Evolutionary conservation across 2,113 vertebrate genomes (phyloP), one percentile per base, ranked within the genome.

Genomic region (Puffinus mauretanicus): DNA sequence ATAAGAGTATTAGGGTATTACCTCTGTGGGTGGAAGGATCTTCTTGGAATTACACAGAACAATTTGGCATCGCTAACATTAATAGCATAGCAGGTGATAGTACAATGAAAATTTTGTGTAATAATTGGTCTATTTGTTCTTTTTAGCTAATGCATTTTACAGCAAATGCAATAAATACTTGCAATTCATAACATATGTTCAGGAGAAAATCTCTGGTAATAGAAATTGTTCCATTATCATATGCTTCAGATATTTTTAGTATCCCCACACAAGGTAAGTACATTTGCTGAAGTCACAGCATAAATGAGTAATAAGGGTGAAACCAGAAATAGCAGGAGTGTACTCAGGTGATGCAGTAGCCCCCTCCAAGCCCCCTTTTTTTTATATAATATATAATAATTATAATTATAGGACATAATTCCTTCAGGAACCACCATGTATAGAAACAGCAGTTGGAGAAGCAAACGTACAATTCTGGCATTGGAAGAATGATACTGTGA

Each of bases 181-280:
- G 21, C 12, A 61, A 27, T 93, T 87, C 67, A 24, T 58, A 77
- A 87, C 70, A 47, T 26, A 49, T 16, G 13, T 65, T 73, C 40
- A 54, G 61, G 76, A 75, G 55, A 76, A 85, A 64, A 57, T 38
- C 5, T 93, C 82, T 92, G 51, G 13, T 71, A 66, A 62, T 44
- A 79, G 76, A 75, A 94, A 40, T 34, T 27, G n/a, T 66, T 89
- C 66, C 29, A 15, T 86, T 93, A 69, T 88, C 34, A 47, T 67
- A 62, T 67, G 60, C 80, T 83, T 72, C 69, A 82, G 83, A 38
- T 91, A 65, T 65, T 93, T 93, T 89, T 94, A 71, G 54, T 89
- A 73, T 77, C 47, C 66, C 64, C 51, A 60, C 1, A 2, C 46
- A 42, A 87, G 80, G 46, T 82, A 55, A 58, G 69, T 57, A 25